A percentile compares a stretch with the other conserved stretches of the same genome.
phyloP scores from a whole-genome alignment of 2,113 vertebrate genomes.

The Coracopsis vasa region DNA sequence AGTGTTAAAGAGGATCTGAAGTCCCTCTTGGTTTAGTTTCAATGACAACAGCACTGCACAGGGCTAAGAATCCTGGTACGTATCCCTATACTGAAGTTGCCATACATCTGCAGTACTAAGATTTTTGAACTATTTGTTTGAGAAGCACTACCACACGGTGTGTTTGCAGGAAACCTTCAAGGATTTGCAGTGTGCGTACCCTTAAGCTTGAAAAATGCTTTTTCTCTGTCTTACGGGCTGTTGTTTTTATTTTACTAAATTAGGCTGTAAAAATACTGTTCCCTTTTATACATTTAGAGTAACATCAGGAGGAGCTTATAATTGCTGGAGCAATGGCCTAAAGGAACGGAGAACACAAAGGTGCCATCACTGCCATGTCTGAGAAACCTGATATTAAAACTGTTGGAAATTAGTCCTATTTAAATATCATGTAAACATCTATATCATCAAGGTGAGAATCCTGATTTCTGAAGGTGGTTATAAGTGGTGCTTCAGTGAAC shows the following conservation, averaged over 20 bases:
- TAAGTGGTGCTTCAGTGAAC: background rate
- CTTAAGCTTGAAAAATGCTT: background rate
- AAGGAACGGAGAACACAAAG: background rate
- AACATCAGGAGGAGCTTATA: background rate
- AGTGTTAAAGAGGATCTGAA: background rate
- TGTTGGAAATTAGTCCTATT: background rate
- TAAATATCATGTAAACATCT: background rate
- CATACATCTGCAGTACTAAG: background rate
- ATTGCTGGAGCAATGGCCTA: background rate
- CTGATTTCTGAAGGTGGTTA: background rate
- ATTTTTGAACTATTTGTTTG: background rate
- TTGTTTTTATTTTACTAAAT: background rate
- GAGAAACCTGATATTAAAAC: background rate
- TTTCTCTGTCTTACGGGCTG: rapidly evolving
- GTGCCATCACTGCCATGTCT: background rate
- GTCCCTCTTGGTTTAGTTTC: background rate
- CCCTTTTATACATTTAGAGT: background rate
- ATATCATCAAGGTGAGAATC: background rate
- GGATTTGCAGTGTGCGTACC: background rate
- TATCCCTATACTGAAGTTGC: background rate
- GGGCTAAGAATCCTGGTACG: rapidly evolving
- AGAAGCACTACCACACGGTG: background rate
- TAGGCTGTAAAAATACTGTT: background rate
- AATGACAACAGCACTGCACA: background rate
- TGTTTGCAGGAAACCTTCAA: background rate